Conservation (phyloP, 2,797 vertebrate species). For the Crocidura indochinensis region DNA sequence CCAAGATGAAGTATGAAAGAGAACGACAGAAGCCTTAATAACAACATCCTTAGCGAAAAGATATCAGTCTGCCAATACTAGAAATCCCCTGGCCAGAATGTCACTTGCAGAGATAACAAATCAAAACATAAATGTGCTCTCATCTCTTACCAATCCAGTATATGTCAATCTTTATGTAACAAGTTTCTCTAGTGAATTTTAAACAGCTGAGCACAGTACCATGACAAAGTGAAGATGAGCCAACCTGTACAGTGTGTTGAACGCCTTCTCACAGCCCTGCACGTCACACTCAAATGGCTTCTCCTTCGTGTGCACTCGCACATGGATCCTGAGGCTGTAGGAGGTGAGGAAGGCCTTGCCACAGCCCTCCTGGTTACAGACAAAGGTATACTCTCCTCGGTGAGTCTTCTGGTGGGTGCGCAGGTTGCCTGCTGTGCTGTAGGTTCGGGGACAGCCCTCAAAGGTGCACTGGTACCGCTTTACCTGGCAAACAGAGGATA, state of each 20-base stretch:
- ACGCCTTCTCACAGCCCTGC: conserved; percentile 98
- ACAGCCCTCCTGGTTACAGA: conserved; percentile 98
- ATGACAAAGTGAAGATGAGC: background rate
- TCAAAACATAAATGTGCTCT: background rate
- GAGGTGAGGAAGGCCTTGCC: conserved; percentile 99
- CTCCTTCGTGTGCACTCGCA: conserved; percentile 99
- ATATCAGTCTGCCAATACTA: background rate
- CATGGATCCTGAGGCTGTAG: conserved; percentile 99
- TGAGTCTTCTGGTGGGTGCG: conserved; percentile 99
- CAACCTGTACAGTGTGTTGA: conserved; percentile 98
- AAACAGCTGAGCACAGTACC: background rate
- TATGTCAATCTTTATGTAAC: background rate
- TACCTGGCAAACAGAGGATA: conserved; percentile 91
- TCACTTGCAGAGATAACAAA: background rate
- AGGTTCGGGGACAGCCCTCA: conserved; percentile 98
- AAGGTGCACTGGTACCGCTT: conserved; percentile 99
- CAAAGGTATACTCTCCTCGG: conserved; percentile 98
- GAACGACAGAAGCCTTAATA: conserved; percentile 5
- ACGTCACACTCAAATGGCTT: conserved; percentile 99
- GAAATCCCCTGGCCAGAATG: conserved; percentile 22
- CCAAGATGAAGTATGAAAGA: conserved; percentile 52
- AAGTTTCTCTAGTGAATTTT: background rate
- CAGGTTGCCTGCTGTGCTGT: conserved; percentile 98
- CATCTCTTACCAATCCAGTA: background rate
- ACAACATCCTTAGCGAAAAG: background rate